Evolutionary conservation across 2,113 vertebrate species (phyloP).

Genomic region (Phyllopteryx taeniolatus): DNA sequence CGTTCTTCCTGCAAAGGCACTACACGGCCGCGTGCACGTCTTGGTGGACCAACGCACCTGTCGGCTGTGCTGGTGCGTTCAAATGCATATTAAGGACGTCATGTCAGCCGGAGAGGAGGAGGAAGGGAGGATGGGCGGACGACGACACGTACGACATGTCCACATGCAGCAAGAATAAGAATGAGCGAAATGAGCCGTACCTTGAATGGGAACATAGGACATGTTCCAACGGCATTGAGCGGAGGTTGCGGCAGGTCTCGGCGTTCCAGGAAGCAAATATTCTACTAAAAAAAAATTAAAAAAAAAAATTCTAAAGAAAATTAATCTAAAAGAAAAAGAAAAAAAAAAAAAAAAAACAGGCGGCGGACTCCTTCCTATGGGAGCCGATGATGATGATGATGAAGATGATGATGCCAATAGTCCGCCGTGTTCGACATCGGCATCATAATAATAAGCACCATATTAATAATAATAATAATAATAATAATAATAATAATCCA

Average conservation of each 20-base stretch:
- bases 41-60: conserved; percentile 54
- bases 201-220: conserved; percentile 83
- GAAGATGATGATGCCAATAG: conserved; percentile 68
- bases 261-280: conserved; percentile 45
- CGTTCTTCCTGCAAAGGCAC: conserved; percentile 31
- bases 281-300: conserved; percentile 38
- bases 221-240: conserved; percentile 79
- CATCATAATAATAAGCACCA: background rate
- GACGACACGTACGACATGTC: conserved; percentile 11
- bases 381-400: conserved; percentile 60
- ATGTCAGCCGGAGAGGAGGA: conserved; percentile 3
- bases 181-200: conserved; percentile 57
- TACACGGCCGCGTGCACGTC: conserved; percentile 8
- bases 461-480: conserved; percentile 22
- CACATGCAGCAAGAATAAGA: background rate
- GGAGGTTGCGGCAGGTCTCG: conserved; percentile 65
- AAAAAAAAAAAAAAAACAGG: conserved; percentile 23
- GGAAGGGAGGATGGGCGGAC: conserved; percentile 37
- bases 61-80: conserved; percentile 54
- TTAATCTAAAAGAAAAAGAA: conserved; percentile 3
- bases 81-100: conserved; percentile 24
- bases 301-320: conserved; percentile 11
- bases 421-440: conserved; percentile 49
- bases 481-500: conserved; percentile 65
- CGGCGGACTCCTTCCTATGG: conserved; percentile 53